Conservation (phyloP, 2,113 vertebrate genomes). For the Grallaria varia region DNA sequence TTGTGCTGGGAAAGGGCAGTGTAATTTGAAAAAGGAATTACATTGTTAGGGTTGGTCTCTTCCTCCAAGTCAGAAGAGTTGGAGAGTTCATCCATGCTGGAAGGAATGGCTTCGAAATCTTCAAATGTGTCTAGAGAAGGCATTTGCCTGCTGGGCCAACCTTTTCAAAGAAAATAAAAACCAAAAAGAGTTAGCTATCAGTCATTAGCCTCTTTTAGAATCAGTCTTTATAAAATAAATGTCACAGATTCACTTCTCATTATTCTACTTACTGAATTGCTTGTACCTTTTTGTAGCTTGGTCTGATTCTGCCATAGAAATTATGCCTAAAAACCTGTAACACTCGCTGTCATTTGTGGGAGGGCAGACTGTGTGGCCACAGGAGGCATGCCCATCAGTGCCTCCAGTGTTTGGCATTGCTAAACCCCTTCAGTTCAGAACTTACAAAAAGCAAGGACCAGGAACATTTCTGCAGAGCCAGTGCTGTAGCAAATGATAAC, state of each 20-base stretch:
- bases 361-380: not conserved
- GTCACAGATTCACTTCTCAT: not conserved
- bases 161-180: constrained; percentile 66
- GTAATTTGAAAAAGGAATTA: constrained; percentile 40
- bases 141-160: constrained; percentile 81
- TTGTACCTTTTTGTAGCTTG: not conserved
- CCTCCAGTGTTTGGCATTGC: not conserved
- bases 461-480: not conserved
- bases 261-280: not conserved
- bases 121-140: constrained; percentile 82
- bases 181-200: not conserved
- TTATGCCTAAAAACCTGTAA: not conserved
- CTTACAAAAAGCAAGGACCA: not conserved
- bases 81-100: constrained; percentile 87
- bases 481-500: not conserved
- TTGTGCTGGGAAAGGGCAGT: not conserved
- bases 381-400: not conserved
- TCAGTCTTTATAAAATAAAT: not conserved
- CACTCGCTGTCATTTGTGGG: not conserved
- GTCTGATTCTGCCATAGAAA: not conserved
- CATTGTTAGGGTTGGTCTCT: constrained; percentile 81
- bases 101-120: constrained; percentile 88
- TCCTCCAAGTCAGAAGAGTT: constrained; percentile 88
- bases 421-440: not conserved
- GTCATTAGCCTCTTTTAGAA: not conserved